A percentile compares a stretch with the other conserved stretches of the same genome.
Conservation (phyloP, 2,113 vertebrate genomes). For the Spermophilus dauricus region DNA sequence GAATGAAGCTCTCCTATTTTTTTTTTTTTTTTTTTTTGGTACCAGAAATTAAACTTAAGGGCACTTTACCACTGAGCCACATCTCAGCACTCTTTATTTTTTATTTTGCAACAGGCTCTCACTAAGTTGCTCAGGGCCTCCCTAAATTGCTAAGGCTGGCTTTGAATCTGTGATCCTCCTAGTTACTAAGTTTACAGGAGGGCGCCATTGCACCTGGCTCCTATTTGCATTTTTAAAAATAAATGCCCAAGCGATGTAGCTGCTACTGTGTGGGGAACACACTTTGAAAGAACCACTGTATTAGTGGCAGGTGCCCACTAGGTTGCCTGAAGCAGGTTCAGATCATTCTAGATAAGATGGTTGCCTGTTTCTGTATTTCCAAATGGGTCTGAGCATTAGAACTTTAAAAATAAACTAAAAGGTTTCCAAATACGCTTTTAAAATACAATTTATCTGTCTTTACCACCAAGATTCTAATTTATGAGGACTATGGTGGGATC, state of each 20-base stretch:
- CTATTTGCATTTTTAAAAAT: background rate
- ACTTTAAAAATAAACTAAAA: background rate
- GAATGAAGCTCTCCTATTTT: background rate
- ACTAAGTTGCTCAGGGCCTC: background rate
- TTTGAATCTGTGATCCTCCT: too few species aligned
- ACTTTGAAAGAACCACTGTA: background rate
- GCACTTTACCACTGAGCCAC: background rate
- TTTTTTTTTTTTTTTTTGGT: background rate
- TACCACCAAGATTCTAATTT: background rate
- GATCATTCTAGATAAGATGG: background rate
- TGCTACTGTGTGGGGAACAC: accelerated
- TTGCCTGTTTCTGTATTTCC: background rate
- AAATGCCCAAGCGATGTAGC: background rate
- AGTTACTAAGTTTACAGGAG: background rate
- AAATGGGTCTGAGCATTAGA: background rate
- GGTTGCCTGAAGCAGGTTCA: background rate
- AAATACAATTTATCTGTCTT: background rate
- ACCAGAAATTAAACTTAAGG: background rate
- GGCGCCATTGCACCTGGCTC: background rate
- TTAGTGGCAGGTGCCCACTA: too few species aligned
- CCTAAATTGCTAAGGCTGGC: background rate
- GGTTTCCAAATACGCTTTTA: background rate
- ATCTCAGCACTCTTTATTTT: background rate
- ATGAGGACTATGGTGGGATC: background rate
- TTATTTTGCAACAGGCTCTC: background rate